phyloP scores from a whole-genome alignment of 2,113 vertebrate species.

The Tinamus guttatus region DNA sequence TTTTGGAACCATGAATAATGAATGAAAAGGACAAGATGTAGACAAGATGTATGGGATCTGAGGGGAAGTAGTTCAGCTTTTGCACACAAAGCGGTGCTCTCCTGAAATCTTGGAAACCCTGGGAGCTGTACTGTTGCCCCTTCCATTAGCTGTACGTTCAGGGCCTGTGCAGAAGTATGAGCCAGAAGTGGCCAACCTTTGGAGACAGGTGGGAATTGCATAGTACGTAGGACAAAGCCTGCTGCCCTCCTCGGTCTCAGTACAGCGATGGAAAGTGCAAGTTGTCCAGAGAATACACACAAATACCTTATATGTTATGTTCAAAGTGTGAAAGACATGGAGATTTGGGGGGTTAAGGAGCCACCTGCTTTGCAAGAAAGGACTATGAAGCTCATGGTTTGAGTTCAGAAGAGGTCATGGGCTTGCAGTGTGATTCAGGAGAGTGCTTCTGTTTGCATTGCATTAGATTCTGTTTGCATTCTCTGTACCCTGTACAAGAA shows the following conservation, averaged over 20 bases:
- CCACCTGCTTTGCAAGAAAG: background rate
- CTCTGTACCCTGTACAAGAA: background rate
- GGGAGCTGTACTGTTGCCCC: background rate
- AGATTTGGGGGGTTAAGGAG: background rate
- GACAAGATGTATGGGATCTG: background rate
- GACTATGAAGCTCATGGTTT: background rate
- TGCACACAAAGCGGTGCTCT: background rate
- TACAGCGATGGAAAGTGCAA: background rate
- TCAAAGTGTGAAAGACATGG: background rate
- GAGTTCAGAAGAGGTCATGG: background rate
- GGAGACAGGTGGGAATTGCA: background rate
- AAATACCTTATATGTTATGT: background rate
- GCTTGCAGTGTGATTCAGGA: background rate
- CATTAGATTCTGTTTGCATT: too few relatives aligned
- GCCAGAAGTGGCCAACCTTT: background rate
- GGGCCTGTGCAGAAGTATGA: background rate
- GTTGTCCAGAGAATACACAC: background rate
- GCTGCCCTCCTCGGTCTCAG: background rate
- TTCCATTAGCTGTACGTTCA: background rate
- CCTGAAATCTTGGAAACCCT: background rate
- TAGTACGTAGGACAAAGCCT: background rate
- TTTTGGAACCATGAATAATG: slow-evolving; percentile 11
- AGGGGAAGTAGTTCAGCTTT: background rate
- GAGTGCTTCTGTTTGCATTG: background rate
- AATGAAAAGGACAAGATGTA: slow-evolving; percentile 16